Evolutionary conservation across 2,797 vertebrate species (phyloP).

Genomic region (Peromyscus attwateri): DNA sequence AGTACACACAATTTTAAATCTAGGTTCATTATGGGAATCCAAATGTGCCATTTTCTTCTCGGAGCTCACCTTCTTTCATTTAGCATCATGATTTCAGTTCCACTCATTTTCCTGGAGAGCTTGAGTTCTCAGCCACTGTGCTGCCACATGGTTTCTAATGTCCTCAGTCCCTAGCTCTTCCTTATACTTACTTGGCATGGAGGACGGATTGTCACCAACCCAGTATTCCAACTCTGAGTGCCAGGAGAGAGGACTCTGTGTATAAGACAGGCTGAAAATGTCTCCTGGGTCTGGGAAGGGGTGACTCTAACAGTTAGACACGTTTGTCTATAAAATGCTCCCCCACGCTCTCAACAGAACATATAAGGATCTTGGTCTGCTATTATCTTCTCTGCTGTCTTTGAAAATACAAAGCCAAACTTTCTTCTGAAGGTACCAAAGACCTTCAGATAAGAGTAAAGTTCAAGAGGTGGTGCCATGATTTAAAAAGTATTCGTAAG

Average conservation of each 20-base stretch:
- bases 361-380: neutral
- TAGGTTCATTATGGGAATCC: neutral
- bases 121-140: neutral
- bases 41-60: neutral
- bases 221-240: neutral
- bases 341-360: neutral
- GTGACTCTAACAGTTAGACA: neutral
- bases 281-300: neutral
- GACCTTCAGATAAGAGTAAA: neutral
- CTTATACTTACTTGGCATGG: neutral
- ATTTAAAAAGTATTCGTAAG: constrained; percentile 8
- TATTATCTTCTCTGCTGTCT: neutral
- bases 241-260: neutral
- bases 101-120: neutral
- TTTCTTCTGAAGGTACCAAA: neutral
- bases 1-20: neutral
- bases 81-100: neutral
- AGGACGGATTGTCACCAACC: neutral
- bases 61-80: neutral
- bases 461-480: neutral
- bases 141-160: neutral
- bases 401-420: neutral
- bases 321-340: neutral
- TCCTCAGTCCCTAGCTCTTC: neutral
- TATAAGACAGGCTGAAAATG: neutral